Evolutionary conservation across 2,888 invertebrate genomes (phyloP).

Genomic region (Maniola hyperantus): DNA sequence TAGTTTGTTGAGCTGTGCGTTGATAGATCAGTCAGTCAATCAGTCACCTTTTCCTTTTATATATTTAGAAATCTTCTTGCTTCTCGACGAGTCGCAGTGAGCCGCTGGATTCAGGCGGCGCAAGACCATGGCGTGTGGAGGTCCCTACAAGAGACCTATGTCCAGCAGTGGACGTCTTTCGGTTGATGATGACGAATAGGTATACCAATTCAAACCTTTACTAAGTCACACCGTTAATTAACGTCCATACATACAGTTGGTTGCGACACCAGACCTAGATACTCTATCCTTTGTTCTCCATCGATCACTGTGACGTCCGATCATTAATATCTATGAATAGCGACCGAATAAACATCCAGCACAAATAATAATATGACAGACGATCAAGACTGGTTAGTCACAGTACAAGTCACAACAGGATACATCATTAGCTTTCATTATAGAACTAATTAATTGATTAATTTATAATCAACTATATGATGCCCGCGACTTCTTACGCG

Average conservation of each 20-base stretch:
- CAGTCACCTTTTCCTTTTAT: no score
- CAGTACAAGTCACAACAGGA: slow-evolving; percentile 8
- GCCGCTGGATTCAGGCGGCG: no score
- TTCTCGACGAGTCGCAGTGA: no score
- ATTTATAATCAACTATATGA: neutral
- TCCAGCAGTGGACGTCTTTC: no score
- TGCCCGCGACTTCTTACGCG: no score
- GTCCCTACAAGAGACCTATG: no score
- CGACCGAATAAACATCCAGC: slow-evolving; percentile 42
- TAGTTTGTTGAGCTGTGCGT: no score
- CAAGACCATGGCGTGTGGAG: no score
- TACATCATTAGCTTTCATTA: neutral
- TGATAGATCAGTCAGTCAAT: no score
- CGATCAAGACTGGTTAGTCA: slow-evolving; percentile 1
- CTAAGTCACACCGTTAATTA: slow-evolving; percentile 31
- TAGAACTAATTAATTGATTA: neutral
- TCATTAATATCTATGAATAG: slow-evolving; percentile 45
- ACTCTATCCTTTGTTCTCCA: slow-evolving; percentile 41
- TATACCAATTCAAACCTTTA: neutral
- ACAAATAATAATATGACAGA: slow-evolving; percentile 30
- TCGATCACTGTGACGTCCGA: slow-evolving; percentile 41
- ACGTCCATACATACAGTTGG: slow-evolving; percentile 27
- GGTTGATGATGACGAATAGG: no score
- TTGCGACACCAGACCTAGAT: slow-evolving; percentile 39
- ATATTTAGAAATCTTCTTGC: no score